phyloP scores from a whole-genome alignment of 2,113 vertebrate species.

The Psilopogon haemacephalus region DNA sequence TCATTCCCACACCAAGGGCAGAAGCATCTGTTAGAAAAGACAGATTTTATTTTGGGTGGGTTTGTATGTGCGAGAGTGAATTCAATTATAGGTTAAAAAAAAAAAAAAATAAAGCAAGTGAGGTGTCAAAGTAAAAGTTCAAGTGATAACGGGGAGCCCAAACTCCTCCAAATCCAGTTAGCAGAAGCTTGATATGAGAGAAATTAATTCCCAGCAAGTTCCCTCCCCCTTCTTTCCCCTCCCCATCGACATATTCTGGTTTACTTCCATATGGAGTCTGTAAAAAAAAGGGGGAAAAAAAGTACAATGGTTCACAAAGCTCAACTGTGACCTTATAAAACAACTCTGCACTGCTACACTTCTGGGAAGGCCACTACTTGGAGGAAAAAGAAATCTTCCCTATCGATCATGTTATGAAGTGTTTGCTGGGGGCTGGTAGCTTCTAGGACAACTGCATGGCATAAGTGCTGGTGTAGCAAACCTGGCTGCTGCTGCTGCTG shows the following conservation, averaged over 20 bases:
- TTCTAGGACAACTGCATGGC: not conserved
- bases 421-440: not conserved
- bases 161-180: not conserved
- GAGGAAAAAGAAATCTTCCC: not conserved
- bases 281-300: not conserved
- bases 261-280: constrained; percentile 43
- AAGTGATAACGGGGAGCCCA: not conserved
- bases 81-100: constrained; percentile 1
- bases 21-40: not conserved
- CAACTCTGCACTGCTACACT: not conserved
- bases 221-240: not conserved
- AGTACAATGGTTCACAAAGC: not conserved
- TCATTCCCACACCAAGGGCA: constrained; percentile 18
- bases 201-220: not conserved
- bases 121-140: constrained; percentile 2
- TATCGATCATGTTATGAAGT: not conserved
- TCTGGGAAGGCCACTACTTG: constrained; percentile 1
- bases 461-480: not conserved
- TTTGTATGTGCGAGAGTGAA: not conserved
- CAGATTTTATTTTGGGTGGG: not conserved
- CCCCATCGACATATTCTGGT: not conserved
- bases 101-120: not conserved
- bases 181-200: constrained; percentile 4
- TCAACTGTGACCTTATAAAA: constrained; percentile 55
- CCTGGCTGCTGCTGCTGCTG: not conserved